phyloP scores from a whole-genome alignment of 1,140 invertebrate species.

The Globodera ellingtonae region DNA sequence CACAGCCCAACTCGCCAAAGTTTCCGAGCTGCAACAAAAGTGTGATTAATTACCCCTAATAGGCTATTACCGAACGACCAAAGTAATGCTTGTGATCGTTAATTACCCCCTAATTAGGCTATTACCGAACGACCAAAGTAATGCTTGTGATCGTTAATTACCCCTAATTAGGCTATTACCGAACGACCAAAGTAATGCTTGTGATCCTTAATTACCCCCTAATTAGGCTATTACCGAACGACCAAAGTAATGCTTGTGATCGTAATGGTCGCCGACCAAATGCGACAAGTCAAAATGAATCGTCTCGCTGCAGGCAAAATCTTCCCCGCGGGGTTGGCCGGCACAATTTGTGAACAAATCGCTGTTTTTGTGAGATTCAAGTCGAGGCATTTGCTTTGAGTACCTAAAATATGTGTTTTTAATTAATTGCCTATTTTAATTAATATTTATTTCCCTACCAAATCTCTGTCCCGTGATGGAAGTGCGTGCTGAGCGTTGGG shows the following conservation, averaged over 20 bases:
- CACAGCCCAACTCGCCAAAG: conserved; percentile 40
- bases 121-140: conserved; percentile 57
- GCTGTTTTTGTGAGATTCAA: neutral
- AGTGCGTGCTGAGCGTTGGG: conserved; percentile 18
- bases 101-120: too few relatives aligned
- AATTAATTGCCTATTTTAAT: too few relatives aligned
- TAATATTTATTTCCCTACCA: conserved; percentile 18
- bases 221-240: conserved; percentile 42
- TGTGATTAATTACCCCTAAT: neutral
- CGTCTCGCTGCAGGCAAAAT: conserved; percentile 43
- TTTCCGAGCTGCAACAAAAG: conserved; percentile 27
- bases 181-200: conserved; percentile 54
- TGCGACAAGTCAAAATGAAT: conserved; percentile 42
- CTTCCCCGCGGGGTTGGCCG: conserved; percentile 42
- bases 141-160: conserved; percentile 48
- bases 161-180: conserved; percentile 31
- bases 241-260: conserved; percentile 54
- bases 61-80: conserved; percentile 49
- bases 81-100: conserved; percentile 53
- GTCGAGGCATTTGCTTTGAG: conserved; percentile 20
- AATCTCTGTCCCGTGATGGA: conserved; percentile 41
- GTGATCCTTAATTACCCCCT: conserved; percentile 44
- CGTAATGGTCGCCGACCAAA: conserved; percentile 39
- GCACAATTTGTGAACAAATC: conserved; percentile 39
- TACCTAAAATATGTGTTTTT: conserved; percentile 14